Base-by-base conservation (phyloP, 1,140 invertebrate genomes). In the Drosophila takahashii region DNA sequence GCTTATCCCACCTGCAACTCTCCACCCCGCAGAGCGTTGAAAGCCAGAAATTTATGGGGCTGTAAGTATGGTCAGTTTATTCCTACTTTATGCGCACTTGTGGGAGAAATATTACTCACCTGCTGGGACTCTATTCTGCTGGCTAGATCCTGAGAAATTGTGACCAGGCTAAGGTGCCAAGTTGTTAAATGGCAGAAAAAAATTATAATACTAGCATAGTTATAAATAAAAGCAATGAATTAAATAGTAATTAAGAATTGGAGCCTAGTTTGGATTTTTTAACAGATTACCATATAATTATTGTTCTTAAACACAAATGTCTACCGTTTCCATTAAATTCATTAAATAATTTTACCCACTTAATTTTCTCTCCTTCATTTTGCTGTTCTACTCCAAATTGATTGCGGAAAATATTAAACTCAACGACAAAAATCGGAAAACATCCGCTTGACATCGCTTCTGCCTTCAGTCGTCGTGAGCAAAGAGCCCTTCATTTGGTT, bases 41-140 rank as follows among this genome's bases (percentile, higher is more conserved):
- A 75, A 52, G 72, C 52, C 71, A 45, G 58, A 39, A 58, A 75
- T 75, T 65, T 75, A 75, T 75, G 70, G 39, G 71, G 32, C 70
- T 57, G 26, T 65, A 58, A 58, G 59, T 75, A 57, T 51, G 72
- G 59, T 52, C 59, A 75, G 70, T 75, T 75, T 65, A 74, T 74
- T 65, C 27, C n/a, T 44, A 27, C 32, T 57, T 75, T 75, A 75
- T 64, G 53, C 41, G 59, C 51, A 47, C 70, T 50, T 50, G 51
- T 47, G 45, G 39, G 37, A 65, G 34, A 42, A 65, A 50, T 74
- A 54, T 73, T 45, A 75, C 47, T 51, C 51, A 75, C 72, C 52
- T 65, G 71, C 72, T 75, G 71, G 36, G 66, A 36, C 34, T 41
- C 44, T 13, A 58, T 26, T 37, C 37, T 18, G 18, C 9, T 26